phyloP scores from a whole-genome alignment of 1,140 invertebrate genomes.

The Scaptomyza montana region DNA sequence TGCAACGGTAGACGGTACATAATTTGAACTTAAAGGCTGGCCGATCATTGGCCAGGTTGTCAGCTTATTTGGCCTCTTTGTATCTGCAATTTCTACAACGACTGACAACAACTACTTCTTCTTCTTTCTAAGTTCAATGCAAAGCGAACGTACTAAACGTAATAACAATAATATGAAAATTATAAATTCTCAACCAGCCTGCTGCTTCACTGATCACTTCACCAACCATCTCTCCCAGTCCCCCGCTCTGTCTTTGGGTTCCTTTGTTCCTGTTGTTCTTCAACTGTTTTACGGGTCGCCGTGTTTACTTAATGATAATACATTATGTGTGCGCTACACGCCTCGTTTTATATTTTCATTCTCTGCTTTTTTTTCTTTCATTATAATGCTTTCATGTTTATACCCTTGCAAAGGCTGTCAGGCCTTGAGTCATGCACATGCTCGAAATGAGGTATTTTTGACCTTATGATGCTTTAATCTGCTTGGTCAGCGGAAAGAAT shows the following conservation, averaged over 20 bases:
- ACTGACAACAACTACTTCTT: not conserved
- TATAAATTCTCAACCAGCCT: constrained; percentile 49
- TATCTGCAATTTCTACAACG: constrained; percentile 54
- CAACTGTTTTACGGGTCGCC: constrained; percentile 35
- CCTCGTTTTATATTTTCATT: constrained; percentile 8
- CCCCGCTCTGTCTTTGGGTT: not conserved
- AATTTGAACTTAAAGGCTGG: constrained; percentile 63
- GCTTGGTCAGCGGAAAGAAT: not conserved
- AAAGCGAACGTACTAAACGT: constrained; percentile 56
- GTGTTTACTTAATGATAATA: constrained; percentile 72
- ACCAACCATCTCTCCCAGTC: no score
- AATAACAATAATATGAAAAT: constrained; percentile 78
- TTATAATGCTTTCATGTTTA: no score
- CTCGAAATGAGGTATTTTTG: not conserved
- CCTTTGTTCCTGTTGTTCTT: constrained; percentile 36
- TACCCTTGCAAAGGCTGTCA: not conserved
- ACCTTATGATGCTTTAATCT: not conserved
- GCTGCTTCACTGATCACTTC: not conserved
- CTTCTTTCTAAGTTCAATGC: not conserved
- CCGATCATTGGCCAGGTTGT: constrained; percentile 4
- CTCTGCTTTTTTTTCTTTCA: no score
- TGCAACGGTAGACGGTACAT: constrained; percentile 62
- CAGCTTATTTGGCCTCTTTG: constrained; percentile 50
- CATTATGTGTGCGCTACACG: constrained; percentile 39
- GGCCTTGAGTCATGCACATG: not conserved